Percentiles rank a stretch among this genome's conserved stretches.
Evolutionary conservation across 2,888 invertebrate species (phyloP).

Genomic region (Drosophila aldrichi): DNA sequence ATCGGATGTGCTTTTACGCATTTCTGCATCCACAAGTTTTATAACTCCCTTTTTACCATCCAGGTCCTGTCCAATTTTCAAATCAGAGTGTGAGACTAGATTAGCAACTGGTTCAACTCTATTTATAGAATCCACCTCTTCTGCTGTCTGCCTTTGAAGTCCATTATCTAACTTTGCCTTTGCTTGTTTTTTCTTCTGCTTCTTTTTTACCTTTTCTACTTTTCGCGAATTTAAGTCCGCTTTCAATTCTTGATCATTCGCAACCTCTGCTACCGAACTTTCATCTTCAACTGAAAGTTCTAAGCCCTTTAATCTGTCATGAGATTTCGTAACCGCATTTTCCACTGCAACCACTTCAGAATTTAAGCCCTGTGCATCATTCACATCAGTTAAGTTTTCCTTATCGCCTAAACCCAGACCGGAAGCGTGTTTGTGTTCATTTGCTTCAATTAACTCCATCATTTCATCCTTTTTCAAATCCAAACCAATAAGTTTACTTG

Average conservation of each 20-base stretch:
- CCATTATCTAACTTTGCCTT: slow-evolving; percentile 7
- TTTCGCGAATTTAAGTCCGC: neutral
- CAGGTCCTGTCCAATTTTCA: neutral
- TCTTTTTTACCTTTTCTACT: neutral
- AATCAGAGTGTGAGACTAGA: slow-evolving; percentile 7
- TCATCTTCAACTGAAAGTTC: neutral
- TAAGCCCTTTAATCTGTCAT: neutral
- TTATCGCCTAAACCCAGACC: neutral
- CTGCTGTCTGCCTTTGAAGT: neutral
- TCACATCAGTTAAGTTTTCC: neutral
- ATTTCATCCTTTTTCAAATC: neutral
- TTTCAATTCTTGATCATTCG: neutral
- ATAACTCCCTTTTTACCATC: neutral
- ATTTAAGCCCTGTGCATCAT: neutral
- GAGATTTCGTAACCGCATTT: neutral
- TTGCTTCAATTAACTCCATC: neutral
- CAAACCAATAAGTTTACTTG: neutral
- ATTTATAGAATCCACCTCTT: neutral
- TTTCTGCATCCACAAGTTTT: neutral
- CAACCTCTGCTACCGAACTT: neutral
- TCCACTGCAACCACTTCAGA: neutral
- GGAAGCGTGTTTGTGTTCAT: neutral
- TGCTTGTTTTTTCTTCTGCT: neutral
- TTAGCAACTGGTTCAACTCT: neutral
- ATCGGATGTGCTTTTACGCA: neutral